Base-by-base conservation (phyloP, 2,113 vertebrate species). In the Malurus alboscapulatus region DNA sequence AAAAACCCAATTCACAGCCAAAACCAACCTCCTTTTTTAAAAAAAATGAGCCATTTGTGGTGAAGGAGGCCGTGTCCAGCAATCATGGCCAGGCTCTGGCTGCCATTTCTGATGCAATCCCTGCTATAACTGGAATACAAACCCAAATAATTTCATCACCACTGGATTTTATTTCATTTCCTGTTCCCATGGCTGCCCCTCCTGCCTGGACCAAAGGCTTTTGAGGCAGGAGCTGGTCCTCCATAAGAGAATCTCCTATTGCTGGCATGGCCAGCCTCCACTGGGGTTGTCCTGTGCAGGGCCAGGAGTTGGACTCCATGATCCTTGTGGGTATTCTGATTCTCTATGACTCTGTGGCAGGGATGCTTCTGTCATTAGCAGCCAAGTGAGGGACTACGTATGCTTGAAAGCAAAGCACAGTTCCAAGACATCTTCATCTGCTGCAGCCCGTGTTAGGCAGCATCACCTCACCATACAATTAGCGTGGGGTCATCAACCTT, bases 21-120 rank as follows among this genome's bases (percentile, higher is more conserved):
- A 72, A 91, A 61, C 0, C 8, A 47, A 27, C 1, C 1, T 17
- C 2, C 6, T 19, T 36, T 51, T 48, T 44, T 40, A 6, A 10
- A 53, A 53, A 16, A 38, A 68, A 62, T 16, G 19, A 47, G 8
- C 10, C 2, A 2, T 25, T 45, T 57, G 10, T 36, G 32, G 26
- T 32, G 53, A 75, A 75, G 48, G 44, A 79, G 15, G 8, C 17
- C 3, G 4, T 36, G 45, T 19, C 45, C 48, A 63, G 48, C 0
- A 3, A 27, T 26, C 3, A 0, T 8, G 34, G 61, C 61, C 65
- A 84, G 44, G 40, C 45, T 76, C 40, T 71, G 48, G 57, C 30
- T 6, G 2, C 51, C 6, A 1, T n/a, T 73, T n/a, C 54, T 2
- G 0, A 29, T 47, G 89, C 53, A 38, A 26, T 63, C 44, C 48